These are phyloP conservation scores for Myotis vivesi DNA, from an alignment of 2,797 vertebrate genomes.

Conservation along the genomic window DNA sequence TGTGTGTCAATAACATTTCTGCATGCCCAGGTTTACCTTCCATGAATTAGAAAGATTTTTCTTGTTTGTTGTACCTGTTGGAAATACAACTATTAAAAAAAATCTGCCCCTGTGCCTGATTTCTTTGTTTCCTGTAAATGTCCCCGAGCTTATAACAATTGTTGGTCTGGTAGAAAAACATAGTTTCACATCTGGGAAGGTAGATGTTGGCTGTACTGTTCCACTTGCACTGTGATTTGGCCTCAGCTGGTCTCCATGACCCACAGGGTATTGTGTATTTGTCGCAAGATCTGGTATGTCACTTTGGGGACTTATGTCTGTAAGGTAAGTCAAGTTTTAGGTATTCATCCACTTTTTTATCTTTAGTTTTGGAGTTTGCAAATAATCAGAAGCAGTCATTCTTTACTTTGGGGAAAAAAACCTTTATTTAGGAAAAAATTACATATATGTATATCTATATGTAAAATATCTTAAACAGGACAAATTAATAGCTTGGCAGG, in stretches of 20 bases:
- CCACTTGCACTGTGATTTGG: too few relatives aligned
- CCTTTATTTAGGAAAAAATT: background rate
- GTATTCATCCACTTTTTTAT: background rate
- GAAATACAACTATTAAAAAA: slow-evolving; percentile 57
- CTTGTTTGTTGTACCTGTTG: slow-evolving; percentile 23
- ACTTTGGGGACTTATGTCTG: background rate
- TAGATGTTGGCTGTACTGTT: background rate
- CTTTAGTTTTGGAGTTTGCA: background rate
- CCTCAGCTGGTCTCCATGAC: background rate
- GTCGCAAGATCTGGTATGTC: background rate
- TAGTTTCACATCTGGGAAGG: background rate
- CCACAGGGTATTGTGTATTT: background rate
- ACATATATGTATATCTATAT: background rate
- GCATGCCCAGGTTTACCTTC: background rate
- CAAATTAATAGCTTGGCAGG: background rate
- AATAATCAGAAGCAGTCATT: background rate
- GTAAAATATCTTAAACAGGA: background rate
- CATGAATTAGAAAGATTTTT: background rate
- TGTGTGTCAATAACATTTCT: background rate
- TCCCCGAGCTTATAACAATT: background rate
- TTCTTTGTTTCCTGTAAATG: background rate
- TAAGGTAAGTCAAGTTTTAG: slow-evolving; percentile 23
- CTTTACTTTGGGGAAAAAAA: background rate
- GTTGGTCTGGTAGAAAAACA: background rate
- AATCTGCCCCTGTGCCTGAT: slow-evolving; percentile 46